Percentiles rank a stretch among this genome's conserved stretches.
phyloP scores from a whole-genome alignment of 1,140 invertebrate species.

The Drosophila kanapiae region DNA sequence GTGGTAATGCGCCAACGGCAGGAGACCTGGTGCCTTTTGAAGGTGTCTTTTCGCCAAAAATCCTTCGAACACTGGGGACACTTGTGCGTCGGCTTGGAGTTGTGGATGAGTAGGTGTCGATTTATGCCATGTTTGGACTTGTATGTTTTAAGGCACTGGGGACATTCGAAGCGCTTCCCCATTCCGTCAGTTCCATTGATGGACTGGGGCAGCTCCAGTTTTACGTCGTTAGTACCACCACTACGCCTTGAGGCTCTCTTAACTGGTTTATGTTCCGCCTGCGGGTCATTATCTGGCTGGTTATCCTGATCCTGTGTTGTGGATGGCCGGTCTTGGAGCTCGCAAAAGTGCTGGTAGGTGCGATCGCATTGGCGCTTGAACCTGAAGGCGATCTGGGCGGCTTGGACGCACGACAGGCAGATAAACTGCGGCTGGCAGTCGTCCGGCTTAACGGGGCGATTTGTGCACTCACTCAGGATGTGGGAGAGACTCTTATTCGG shows the following conservation, averaged over 20 bases:
- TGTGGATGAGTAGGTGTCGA: constrained; percentile 30
- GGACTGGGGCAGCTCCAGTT: no score
- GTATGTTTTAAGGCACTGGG: constrained; percentile 4
- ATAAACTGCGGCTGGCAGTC: constrained; percentile 54
- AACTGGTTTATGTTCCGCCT: not conserved
- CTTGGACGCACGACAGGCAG: constrained; percentile 49
- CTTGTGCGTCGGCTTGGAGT: constrained; percentile 30
- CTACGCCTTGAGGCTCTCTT: no score
- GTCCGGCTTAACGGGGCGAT: constrained; percentile 25
- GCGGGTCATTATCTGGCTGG: not conserved
- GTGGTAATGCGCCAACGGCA: not conserved
- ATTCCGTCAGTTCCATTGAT: not conserved
- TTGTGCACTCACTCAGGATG: constrained; percentile 44
- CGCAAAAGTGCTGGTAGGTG: constrained; percentile 20
- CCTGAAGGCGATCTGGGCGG: constrained; percentile 53
- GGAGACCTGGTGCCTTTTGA: constrained; percentile 9
- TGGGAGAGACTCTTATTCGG: constrained; percentile 37
- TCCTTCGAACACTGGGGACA: constrained; percentile 23
- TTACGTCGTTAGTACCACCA: not conserved
- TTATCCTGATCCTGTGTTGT: not conserved
- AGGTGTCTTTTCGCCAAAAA: constrained; percentile 33
- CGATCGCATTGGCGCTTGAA: constrained; percentile 53
- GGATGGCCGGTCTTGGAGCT: constrained; percentile 2
- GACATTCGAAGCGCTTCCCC: not conserved
- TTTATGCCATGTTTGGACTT: not conserved